A percentile compares a stretch with the other conserved stretches of the same genome.
phyloP scores from a whole-genome alignment of 1,140 invertebrate genomes.

The Rhyzopertha dominica region DNA sequence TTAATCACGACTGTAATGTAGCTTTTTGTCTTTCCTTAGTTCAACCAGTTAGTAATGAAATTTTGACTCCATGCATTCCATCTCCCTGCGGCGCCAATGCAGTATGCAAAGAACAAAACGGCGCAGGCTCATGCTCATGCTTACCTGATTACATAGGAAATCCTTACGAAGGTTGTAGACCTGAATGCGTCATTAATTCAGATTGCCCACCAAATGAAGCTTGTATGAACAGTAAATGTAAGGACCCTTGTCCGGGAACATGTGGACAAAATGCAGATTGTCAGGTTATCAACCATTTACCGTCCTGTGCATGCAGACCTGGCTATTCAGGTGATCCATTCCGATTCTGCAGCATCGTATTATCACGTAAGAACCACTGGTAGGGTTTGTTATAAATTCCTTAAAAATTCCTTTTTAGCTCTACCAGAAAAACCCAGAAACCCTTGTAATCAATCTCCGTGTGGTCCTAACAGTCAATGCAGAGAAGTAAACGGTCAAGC shows the following conservation, averaged over 20 bases:
- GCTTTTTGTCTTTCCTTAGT: constrained; percentile 19
- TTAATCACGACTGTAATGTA: background rate
- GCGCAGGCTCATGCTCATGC: constrained; percentile 62
- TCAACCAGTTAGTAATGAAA: constrained; percentile 37
- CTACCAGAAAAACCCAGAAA: constrained; percentile 40
- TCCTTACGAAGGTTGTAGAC: constrained; percentile 67
- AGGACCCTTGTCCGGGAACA: constrained; percentile 60
- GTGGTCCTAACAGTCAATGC: constrained; percentile 68
- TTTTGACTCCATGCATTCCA: constrained; percentile 56
- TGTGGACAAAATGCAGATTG: constrained; percentile 62
- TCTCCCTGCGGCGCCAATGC: constrained; percentile 71
- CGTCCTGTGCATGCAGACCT: constrained; percentile 52
- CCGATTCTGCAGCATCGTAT: constrained; percentile 48
- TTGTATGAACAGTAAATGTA: constrained; percentile 57
- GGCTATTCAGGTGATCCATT: constrained; percentile 61
- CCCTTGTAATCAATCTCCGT: constrained; percentile 65
- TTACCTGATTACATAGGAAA: constrained; percentile 62
- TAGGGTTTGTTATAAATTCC: too few species aligned
- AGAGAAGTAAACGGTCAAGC: constrained; percentile 57
- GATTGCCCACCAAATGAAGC: constrained; percentile 61
- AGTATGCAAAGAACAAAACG: constrained; percentile 60
- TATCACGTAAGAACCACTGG: constrained; percentile 56
- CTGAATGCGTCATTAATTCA: constrained; percentile 63
- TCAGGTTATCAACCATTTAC: constrained; percentile 54
- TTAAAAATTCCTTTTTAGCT: constrained; percentile 30